Percentiles rank a stretch among this genome's conserved stretches.
phyloP scores from a whole-genome alignment of 2,888 invertebrate species.

The Metacarcinus magister region DNA sequence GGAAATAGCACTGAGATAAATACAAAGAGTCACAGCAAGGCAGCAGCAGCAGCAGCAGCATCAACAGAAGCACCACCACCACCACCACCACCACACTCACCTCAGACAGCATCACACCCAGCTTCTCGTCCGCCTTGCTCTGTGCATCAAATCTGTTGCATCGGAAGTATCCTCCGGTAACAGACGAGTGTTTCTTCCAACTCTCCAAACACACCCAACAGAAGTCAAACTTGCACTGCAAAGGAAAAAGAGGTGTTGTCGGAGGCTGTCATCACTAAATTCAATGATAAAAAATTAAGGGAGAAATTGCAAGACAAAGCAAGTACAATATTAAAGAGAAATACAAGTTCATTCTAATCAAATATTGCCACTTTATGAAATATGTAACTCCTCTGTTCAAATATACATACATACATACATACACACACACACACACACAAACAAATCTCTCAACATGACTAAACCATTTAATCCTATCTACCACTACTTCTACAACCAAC shows the following conservation, averaged over 20 bases:
- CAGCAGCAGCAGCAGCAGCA: not conserved
- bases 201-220: constrained; percentile 90
- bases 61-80: not conserved
- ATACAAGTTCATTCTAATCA: too few species aligned
- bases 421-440: too few species aligned
- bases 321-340: too few species aligned
- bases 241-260: constrained; percentile 81
- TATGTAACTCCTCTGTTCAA: too few species aligned
- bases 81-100: constrained; percentile 83
- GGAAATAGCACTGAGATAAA: too few species aligned
- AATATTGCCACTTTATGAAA: too few species aligned
- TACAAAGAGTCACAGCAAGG: not conserved
- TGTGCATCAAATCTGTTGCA: constrained; percentile 89
- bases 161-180: constrained; percentile 89
- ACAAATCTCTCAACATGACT: too few species aligned
- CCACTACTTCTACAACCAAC: not conserved
- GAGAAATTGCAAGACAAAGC: too few species aligned
- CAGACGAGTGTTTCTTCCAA: constrained; percentile 89
- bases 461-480: not conserved
- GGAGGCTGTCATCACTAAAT: too few species aligned
- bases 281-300: too few species aligned
- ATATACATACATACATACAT: too few species aligned
- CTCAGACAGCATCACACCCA: constrained; percentile 87
- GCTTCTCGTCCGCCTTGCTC: constrained; percentile 88
- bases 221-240: constrained; percentile 89